Percentiles rank a stretch among this genome's conserved stretches.
phyloP scores from a whole-genome alignment of 1,140 invertebrate genomes.

The Delia radicum region DNA sequence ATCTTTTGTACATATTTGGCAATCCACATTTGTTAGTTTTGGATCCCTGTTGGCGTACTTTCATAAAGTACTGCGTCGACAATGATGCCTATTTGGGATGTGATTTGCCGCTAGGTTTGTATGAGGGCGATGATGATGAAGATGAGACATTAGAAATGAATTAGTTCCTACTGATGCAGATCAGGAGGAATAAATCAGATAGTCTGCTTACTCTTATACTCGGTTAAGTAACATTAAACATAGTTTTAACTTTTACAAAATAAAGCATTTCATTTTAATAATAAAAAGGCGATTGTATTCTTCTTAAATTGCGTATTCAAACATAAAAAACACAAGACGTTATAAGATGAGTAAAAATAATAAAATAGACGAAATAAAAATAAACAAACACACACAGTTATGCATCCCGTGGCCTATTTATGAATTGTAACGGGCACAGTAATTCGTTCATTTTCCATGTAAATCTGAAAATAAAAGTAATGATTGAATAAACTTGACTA shows the following conservation, averaged over 20 bases:
- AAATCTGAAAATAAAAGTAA: constrained; percentile 28
- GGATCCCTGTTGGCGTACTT: constrained; percentile 71
- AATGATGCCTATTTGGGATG: constrained; percentile 69
- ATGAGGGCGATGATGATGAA: no score
- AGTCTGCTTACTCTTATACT: not conserved
- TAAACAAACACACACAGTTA: not conserved
- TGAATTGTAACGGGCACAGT: constrained; percentile 40
- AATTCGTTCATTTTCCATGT: constrained; percentile 49
- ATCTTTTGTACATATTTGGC: constrained; percentile 77
- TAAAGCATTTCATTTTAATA: not conserved
- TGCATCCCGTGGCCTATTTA: no score
- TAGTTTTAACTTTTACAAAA: no score
- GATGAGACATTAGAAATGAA: no score
- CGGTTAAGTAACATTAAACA: no score
- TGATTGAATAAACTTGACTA: not conserved
- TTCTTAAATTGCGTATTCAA: no score
- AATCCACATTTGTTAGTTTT: constrained; percentile 73
- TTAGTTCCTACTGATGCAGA: no score
- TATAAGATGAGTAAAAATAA: not conserved
- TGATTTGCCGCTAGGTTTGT: constrained; percentile 56
- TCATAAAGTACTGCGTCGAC: constrained; percentile 67
- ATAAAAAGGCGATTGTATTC: no score
- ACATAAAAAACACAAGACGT: not conserved
- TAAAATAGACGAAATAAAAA: not conserved
- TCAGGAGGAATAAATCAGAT: not conserved